These are phyloP conservation scores for Lamellibrachia luymesi DNA, from an alignment of 1,140 invertebrate genomes.

Conservation along the genomic window DNA sequence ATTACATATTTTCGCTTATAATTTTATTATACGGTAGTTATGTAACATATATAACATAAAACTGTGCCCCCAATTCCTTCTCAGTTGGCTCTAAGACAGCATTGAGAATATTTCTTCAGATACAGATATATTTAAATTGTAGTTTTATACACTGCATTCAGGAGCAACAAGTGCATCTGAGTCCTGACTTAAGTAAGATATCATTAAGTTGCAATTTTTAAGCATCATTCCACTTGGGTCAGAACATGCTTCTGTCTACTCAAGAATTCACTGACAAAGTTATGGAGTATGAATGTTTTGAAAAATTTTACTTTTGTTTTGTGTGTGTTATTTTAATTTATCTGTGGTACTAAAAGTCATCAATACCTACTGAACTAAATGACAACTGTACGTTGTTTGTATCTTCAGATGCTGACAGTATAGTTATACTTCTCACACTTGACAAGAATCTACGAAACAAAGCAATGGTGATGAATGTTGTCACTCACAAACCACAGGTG, in stretches of 20 bases:
- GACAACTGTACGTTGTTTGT: not conserved
- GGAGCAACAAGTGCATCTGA: not conserved
- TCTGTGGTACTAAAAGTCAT: not conserved
- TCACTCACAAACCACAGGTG: constrained; percentile 33
- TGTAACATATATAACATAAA: no score
- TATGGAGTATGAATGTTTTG: not conserved
- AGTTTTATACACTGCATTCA: not conserved
- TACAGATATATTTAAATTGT: not conserved
- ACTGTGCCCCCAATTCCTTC: no score
- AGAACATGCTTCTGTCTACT: no score
- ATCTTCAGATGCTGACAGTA: constrained; percentile 32
- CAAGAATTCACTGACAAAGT: no score
- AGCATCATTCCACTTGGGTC: no score
- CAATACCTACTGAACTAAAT: not conserved
- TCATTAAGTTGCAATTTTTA: no score
- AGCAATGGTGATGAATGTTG: constrained; percentile 33
- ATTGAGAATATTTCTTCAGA: no score
- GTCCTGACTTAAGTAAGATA: not conserved
- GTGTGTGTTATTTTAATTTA: not conserved
- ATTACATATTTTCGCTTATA: no score
- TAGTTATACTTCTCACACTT: constrained; percentile 35
- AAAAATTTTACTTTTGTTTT: no score
- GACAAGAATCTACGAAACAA: constrained; percentile 43
- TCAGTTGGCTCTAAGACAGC: no score
- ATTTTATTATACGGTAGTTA: no score